Evolutionary conservation across 2,797 vertebrate species (phyloP).

Genomic region (Lycodopsis pacificus): DNA sequence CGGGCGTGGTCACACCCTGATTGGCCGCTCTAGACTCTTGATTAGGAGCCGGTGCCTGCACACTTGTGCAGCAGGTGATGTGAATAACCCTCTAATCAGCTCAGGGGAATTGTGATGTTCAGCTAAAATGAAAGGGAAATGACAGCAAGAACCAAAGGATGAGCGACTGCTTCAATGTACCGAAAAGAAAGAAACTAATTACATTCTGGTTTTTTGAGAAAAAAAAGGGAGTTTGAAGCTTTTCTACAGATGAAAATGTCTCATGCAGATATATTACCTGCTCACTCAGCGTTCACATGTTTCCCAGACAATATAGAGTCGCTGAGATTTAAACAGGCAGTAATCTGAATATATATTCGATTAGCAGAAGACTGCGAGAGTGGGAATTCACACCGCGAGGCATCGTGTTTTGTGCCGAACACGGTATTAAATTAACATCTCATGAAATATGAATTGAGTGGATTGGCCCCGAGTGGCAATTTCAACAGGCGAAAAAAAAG

Average conservation of each 20-base stretch:
- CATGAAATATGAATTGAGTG: conserved; percentile 43
- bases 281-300: background rate
- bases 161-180: background rate
- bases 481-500: conserved; percentile 7
- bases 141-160: background rate
- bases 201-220: background rate
- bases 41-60: background rate
- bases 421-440: conserved; percentile 55
- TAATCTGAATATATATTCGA: conserved; percentile 26
- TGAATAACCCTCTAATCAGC: conserved; percentile 1
- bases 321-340: background rate
- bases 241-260: background rate
- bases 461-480: conserved; percentile 20
- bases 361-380: conserved; percentile 6
- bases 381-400: conserved; percentile 30
- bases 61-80: background rate
- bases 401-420: conserved; percentile 29
- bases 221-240: background rate
- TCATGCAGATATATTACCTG: background rate
- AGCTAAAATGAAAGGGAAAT: background rate
- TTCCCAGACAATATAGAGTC: background rate
- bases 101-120: background rate
- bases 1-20: background rate
- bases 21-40: background rate
- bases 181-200: background rate